Conservation (phyloP, 2,797 vertebrate genomes). For the Varecia variegata region DNA sequence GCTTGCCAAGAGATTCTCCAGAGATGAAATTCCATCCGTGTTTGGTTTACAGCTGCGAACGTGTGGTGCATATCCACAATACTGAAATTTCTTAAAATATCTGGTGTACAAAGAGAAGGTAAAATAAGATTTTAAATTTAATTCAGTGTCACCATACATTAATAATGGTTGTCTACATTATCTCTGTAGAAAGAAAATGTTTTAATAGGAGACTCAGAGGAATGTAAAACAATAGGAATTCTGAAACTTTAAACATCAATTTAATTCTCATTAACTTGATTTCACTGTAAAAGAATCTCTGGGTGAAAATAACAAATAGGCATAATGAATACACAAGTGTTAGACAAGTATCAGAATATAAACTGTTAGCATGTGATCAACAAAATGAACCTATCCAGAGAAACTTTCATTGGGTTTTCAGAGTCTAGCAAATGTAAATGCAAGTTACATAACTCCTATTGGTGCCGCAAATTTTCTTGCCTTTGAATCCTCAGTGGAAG, state of each 20-base stretch:
- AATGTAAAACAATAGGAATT: background rate
- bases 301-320: background rate
- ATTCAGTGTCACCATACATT: background rate
- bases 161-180: background rate
- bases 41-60: slow-evolving; percentile 98
- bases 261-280: slow-evolving; percentile 37
- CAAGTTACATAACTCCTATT: background rate
- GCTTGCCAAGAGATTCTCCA: slow-evolving; percentile 96
- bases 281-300: slow-evolving; percentile 19
- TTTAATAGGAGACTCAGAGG: background rate
- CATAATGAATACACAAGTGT: background rate
- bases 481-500: background rate
- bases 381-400: background rate
- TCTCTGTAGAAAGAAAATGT: background rate
- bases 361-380: background rate
- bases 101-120: slow-evolving; percentile 79
- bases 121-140: background rate
- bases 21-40: slow-evolving; percentile 97
- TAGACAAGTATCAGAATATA: background rate
- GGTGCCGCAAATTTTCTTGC: background rate
- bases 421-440: background rate
- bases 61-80: slow-evolving; percentile 96
- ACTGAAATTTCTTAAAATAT: slow-evolving; percentile 99
- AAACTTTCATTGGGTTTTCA: background rate
- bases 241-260: background rate